These are phyloP conservation scores for Holacanthus passer DNA, from an alignment of 2,113 vertebrate genomes.

Conservation along the genomic window DNA sequence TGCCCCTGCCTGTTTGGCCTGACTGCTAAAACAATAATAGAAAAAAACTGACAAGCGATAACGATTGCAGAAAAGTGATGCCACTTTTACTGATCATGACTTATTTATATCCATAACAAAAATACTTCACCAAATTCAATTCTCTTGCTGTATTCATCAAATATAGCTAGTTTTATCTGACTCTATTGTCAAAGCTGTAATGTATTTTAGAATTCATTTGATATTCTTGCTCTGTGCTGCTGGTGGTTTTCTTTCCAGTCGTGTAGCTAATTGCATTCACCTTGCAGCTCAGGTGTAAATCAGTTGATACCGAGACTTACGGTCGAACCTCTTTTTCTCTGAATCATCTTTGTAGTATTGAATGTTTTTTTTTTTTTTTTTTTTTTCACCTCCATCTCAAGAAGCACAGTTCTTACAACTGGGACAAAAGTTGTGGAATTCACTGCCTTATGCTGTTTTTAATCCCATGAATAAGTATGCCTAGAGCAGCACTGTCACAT, in stretches of 20 bases:
- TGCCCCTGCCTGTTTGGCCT: background rate
- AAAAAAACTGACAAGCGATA: background rate
- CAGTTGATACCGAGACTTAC: background rate
- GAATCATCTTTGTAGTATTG: conserved; percentile 30
- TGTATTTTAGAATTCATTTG: conserved; percentile 16
- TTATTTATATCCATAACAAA: background rate
- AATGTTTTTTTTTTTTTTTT: background rate
- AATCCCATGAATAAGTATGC: conserved; percentile 77
- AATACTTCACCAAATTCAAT: background rate
- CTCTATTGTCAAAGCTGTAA: conserved; percentile 26
- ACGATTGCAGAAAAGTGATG: background rate
- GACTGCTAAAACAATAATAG: background rate
- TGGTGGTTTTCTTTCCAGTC: background rate
- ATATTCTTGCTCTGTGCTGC: background rate
- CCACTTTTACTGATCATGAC: background rate
- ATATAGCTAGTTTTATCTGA: conserved; percentile 11
- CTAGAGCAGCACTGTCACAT: conserved; percentile 68
- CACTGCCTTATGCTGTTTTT: conserved; percentile 68
- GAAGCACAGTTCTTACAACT: conserved; percentile 52
- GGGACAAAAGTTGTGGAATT: conserved; percentile 63
- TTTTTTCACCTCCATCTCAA: background rate
- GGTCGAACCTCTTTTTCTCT: conserved; percentile 23
- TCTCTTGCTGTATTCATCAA: background rate
- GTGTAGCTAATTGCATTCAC: conserved; percentile 28
- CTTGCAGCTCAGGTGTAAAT: conserved; percentile 31